Evolutionary conservation across 2,113 vertebrate genomes (phyloP), one percentile per base, ranked within the genome.

Genomic region (Mustela nigripes): DNA sequence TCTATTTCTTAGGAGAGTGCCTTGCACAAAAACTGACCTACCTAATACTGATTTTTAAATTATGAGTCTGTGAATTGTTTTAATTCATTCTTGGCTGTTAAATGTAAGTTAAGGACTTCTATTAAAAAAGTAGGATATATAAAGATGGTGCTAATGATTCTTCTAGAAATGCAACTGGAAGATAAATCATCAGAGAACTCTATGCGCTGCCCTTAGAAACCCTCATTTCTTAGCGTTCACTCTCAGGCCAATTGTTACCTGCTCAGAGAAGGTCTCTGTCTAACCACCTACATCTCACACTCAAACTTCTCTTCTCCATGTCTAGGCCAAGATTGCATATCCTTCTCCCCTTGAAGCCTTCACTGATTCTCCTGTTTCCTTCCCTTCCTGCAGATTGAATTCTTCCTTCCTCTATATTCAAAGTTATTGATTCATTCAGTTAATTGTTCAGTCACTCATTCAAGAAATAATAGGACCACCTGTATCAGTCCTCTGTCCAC

Each of bases 11-110:
- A 91, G 16, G 26, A 76, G 58, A 86, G 11, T 91, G 16, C 31
- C 7, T 93, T 81, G 39, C 31, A 90, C 21, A 97, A 82, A 89
- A 28, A 82, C 71, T 80, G 26, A 67, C 48, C 36, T 91, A 58
- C 62, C 63, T 45, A 80, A 71, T 94, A 89, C 12, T 78, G 16
- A 65, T 87, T 94, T 91, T 97, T 86, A 60, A 95, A 74, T 86
- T 95, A 31, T 60, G 67, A 19, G 58, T 83, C 45, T 67, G 7
- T 56, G 84, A 3, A 67, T 60, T 76, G 67, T 93, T 33, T 78
- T 94, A 74, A 87, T 63, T 14, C 91, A 10, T 73, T 93, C 10
- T 95, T 97, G 10, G n/a, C 67, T 86, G 63, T 76, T 88, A 94
- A 83, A 63, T 83, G 69, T 67, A 89, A 92, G 36, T 96, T 65